Evolutionary conservation across 2,797 vertebrate species (phyloP).

Genomic region (Mormyrus hasselquistii): DNA sequence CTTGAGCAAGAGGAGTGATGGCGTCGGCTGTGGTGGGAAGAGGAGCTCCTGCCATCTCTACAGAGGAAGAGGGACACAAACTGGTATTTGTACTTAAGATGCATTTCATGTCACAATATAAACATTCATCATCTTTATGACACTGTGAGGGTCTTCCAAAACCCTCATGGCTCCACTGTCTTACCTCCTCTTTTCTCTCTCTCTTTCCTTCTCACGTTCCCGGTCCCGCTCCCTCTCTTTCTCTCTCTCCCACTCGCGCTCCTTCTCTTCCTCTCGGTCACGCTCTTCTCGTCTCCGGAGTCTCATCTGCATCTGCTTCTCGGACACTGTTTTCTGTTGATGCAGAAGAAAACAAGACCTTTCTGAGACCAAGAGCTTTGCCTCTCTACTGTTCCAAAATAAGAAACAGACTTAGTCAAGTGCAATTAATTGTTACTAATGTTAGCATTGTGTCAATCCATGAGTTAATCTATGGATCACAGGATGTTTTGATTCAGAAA

Average conservation of each 20-base stretch:
- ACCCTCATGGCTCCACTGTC: background rate
- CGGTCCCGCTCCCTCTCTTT: conserved; percentile 52
- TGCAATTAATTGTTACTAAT: background rate
- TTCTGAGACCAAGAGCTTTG: background rate
- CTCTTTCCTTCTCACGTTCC: conserved; percentile 47
- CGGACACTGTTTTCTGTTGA: conserved; percentile 82
- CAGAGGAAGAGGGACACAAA: background rate
- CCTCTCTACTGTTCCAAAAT: background rate
- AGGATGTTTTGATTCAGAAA: background rate
- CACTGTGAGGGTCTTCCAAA: background rate
- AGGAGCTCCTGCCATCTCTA: conserved; percentile 66
- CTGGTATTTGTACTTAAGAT: background rate
- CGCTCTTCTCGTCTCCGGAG: conserved; percentile 81
- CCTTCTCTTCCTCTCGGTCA: conserved; percentile 58
- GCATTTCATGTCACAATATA: background rate
- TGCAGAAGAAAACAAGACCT: background rate
- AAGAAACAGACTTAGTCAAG: background rate
- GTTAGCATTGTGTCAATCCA: background rate
- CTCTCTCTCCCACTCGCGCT: conserved; percentile 60
- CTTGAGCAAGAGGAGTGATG: conserved; percentile 60
- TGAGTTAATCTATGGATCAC: background rate
- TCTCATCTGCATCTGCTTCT: conserved; percentile 91
- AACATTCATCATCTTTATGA: background rate
- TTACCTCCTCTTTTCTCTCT: conserved; percentile 59
- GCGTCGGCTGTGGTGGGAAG: conserved; percentile 63